These are phyloP conservation scores for Cygnus olor DNA, from an alignment of 2,797 vertebrate species.

Conservation along the genomic window DNA sequence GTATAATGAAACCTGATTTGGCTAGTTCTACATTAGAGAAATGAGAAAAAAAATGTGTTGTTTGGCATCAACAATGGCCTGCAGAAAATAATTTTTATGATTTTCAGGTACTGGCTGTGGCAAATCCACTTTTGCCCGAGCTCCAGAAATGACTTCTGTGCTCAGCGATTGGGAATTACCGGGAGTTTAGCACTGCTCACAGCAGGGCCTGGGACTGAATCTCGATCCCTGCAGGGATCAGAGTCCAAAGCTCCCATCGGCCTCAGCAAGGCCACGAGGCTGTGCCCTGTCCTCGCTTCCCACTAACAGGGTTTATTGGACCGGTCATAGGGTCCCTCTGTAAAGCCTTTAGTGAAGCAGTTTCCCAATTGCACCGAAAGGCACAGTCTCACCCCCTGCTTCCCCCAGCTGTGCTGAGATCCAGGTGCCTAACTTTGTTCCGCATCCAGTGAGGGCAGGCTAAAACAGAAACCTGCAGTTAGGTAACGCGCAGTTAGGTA, in stretches of 20 bases:
- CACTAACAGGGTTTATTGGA: not conserved
- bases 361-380: not conserved
- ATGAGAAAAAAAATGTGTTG: not conserved
- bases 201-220: not conserved
- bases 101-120: not conserved
- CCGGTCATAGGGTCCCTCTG: not conserved
- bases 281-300: not conserved
- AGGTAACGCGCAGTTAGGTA: not conserved
- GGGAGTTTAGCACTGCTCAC: not conserved
- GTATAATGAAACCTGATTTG: not conserved
- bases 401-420: not conserved
- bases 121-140: not conserved
- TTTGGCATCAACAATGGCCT: not conserved
- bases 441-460: not conserved
- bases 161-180: not conserved
- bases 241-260: not conserved
- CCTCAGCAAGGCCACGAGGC: not conserved
- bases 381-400: not conserved
- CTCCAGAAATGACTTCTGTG: not conserved
- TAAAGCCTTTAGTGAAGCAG: not conserved
- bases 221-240: not conserved
- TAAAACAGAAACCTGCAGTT: not conserved
- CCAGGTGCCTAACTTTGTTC: not conserved
- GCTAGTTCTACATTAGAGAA: not conserved
- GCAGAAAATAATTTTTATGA: not conserved